phyloP scores from a whole-genome alignment of 2,113 vertebrate species.

The Anas platyrhynchos region DNA sequence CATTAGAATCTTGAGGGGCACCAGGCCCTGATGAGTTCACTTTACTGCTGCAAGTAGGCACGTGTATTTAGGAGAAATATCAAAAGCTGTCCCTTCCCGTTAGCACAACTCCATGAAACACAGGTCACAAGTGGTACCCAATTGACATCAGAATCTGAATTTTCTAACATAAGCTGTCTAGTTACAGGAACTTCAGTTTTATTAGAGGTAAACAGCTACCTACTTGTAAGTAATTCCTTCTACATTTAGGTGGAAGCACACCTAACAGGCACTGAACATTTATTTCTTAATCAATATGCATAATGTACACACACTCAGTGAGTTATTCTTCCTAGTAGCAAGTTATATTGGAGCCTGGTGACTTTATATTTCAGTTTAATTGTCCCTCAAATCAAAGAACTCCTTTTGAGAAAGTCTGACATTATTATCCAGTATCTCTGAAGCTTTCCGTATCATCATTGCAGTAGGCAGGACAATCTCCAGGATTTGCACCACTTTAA shows the following conservation, averaged over 20 bases:
- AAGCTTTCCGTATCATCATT: not conserved
- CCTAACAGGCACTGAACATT: not conserved
- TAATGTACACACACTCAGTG: not conserved
- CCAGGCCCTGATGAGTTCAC: not conserved
- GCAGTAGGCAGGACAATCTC: not conserved
- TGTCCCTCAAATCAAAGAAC: not conserved
- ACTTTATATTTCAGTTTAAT: not conserved
- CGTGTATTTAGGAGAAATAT: rapidly evolving
- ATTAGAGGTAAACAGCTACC: not conserved
- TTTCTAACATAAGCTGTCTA: not conserved
- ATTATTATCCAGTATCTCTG: not conserved
- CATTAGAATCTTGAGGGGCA: not conserved
- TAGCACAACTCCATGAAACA: not conserved
- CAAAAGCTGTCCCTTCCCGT: not conserved
- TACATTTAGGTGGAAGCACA: not conserved
- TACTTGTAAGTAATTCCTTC: not conserved
- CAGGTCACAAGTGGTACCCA: not conserved
- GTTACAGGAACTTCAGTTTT: not conserved
- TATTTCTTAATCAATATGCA: not conserved
- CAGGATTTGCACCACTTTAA: not conserved
- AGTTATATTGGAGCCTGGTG: not conserved
- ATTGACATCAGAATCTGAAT: not conserved
- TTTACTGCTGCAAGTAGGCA: not conserved
- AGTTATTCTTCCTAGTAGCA: not conserved
- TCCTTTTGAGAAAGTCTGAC: not conserved